A percentile compares a stretch with the other conserved stretches of the same genome.
Conservation (phyloP, 1,140 invertebrate genomes). For the Apis dorsata region DNA sequence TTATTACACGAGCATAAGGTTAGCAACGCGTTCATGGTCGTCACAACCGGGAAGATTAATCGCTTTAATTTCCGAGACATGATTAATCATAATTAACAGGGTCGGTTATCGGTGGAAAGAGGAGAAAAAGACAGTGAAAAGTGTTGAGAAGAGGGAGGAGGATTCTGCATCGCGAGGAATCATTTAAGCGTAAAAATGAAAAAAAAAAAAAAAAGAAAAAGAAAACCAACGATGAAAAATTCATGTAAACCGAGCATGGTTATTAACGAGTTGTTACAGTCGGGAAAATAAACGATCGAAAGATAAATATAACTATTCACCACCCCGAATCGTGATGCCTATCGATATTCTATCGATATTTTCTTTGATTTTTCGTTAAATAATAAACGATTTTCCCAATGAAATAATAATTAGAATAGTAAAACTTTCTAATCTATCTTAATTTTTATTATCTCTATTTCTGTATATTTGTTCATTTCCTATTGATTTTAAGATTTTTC, state of each 20-base stretch:
- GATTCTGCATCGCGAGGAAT: conserved; percentile 18
- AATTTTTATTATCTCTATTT: neutral
- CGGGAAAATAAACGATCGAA: conserved; percentile 32
- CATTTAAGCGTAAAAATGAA: conserved; percentile 5
- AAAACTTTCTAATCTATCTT: too few relatives aligned
- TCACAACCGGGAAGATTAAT: conserved; percentile 75
- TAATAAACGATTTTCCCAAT: too few relatives aligned
- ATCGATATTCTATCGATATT: neutral
- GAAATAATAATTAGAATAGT: neutral
- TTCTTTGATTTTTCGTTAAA: neutral
- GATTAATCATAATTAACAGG: conserved; percentile 79
- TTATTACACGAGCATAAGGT: conserved; percentile 3
- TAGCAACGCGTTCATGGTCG: conserved; percentile 42
- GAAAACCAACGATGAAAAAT: conserved; percentile 17
- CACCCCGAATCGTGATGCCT: neutral
- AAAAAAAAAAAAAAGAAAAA: neutral
- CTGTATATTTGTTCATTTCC: neutral
- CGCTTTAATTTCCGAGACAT: conserved; percentile 78
- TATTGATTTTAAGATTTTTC: too few relatives aligned
- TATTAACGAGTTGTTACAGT: conserved; percentile 45
- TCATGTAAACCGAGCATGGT: conserved; percentile 14
- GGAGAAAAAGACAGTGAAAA: conserved; percentile 44
- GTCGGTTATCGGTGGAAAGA: conserved; percentile 49
- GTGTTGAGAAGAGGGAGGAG: too few relatives aligned
- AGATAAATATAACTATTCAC: conserved; percentile 34